These are phyloP conservation scores for Turnix velox DNA, from an alignment of 2,113 vertebrate genomes.

Conservation along the genomic window DNA sequence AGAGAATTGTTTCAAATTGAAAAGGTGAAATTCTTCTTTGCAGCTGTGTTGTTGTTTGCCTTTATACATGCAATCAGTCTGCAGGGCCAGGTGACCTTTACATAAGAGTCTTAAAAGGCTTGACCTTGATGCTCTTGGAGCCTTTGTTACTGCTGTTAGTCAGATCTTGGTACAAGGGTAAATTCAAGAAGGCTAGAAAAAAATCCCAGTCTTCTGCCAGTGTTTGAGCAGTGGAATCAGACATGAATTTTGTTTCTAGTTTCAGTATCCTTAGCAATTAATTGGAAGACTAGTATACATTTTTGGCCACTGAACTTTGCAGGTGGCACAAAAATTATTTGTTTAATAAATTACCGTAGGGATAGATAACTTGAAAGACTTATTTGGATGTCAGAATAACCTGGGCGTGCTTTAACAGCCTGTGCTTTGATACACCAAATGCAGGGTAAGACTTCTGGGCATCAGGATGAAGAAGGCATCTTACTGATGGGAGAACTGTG, in stretches of 20 bases:
- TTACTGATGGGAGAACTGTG: not conserved
- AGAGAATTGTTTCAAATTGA: not conserved
- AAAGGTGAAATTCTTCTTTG: not conserved
- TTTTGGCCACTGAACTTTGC: not conserved
- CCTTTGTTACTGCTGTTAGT: not conserved
- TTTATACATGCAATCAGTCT: not conserved
- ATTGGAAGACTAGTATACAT: not conserved
- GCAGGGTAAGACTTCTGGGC: not conserved
- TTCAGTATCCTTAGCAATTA: not conserved
- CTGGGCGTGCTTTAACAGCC: not conserved
- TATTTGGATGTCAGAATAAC: not conserved
- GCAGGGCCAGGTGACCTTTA: constrained; percentile 36
- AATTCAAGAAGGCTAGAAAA: not conserved
- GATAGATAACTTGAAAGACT: not conserved
- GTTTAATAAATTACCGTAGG: not conserved
- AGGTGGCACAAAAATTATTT: not conserved
- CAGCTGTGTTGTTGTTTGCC: not conserved
- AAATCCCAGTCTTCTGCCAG: not conserved
- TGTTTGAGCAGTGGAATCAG: not conserved
- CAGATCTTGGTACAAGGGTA: not conserved
- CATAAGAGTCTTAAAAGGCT: constrained; percentile 26
- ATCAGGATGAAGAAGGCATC: not conserved
- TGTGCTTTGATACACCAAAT: not conserved
- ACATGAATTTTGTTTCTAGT: not conserved
- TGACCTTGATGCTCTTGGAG: constrained; percentile 22